Percentiles rank a stretch among this genome's conserved stretches.
Conservation (phyloP, 2,113 vertebrate genomes). For the Ptilonorhynchus violaceus region DNA sequence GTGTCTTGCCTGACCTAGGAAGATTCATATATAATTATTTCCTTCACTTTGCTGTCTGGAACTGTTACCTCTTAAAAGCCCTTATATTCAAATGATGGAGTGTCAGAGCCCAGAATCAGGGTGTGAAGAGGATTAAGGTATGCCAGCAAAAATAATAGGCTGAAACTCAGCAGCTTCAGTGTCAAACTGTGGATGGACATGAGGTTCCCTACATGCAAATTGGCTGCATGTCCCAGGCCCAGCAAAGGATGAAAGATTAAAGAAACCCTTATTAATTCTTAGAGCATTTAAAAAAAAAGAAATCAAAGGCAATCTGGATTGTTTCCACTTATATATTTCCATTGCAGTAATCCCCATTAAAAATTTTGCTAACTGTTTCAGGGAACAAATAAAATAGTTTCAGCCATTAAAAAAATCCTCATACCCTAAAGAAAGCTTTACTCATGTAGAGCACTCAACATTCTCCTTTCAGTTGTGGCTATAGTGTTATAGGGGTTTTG, state of each 20-base stretch:
- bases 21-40: not conserved
- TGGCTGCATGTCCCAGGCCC: not conserved
- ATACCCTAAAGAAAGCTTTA: not conserved
- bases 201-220: not conserved
- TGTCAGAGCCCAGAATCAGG: not conserved
- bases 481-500: not conserved
- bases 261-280: not conserved
- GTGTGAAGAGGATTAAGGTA: not conserved
- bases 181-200: not conserved
- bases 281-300: not conserved
- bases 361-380: not conserved
- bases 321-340: not conserved
- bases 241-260: not conserved
- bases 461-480: not conserved
- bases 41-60: not conserved
- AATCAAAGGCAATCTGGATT: not conserved
- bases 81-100: not conserved
- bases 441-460: not conserved
- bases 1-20: not conserved
- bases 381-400: not conserved
- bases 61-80: not conserved
- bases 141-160: not conserved
- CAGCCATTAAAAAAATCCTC: not conserved
- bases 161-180: not conserved
- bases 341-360: not conserved